Evolutionary conservation across 1,140 invertebrate genomes (phyloP).

Genomic region (Bicyclus anynana): DNA sequence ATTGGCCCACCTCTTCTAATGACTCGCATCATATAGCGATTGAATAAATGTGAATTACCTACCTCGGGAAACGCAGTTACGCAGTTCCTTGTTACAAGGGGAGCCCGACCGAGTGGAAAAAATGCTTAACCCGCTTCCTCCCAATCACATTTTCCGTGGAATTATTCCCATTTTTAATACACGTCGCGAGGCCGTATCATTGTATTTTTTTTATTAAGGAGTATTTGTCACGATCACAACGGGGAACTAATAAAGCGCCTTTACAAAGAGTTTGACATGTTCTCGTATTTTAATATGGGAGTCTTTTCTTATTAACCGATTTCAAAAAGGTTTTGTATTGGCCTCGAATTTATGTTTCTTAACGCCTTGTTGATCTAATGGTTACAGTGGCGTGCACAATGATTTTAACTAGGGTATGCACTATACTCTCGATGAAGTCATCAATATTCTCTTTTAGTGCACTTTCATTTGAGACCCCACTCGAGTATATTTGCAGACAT

Average conservation of each 20-base stretch:
- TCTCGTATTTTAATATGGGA: no score
- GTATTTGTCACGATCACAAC: not conserved
- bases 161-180: slow-evolving; percentile 32
- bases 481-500: no score
- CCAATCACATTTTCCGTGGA: slow-evolving; percentile 50
- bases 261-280: not conserved
- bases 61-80: slow-evolving; percentile 34
- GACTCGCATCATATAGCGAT: slow-evolving; percentile 34
- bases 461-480: no score
- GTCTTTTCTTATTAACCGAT: no score
- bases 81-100: slow-evolving; percentile 42
- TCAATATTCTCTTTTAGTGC: no score
- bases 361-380: no score
- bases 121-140: slow-evolving; percentile 54
- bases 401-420: no score
- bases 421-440: no score
- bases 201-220: not conserved
- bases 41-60: slow-evolving; percentile 35
- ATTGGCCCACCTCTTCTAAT: slow-evolving; percentile 9
- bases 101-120: slow-evolving; percentile 47
- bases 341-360: no score
- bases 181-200: not conserved
- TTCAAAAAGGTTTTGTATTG: no score
- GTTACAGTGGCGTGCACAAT: no score
- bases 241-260: not conserved